phyloP scores from a whole-genome alignment of 2,888 invertebrate genomes.

The Stenolophus ochropezus region DNA sequence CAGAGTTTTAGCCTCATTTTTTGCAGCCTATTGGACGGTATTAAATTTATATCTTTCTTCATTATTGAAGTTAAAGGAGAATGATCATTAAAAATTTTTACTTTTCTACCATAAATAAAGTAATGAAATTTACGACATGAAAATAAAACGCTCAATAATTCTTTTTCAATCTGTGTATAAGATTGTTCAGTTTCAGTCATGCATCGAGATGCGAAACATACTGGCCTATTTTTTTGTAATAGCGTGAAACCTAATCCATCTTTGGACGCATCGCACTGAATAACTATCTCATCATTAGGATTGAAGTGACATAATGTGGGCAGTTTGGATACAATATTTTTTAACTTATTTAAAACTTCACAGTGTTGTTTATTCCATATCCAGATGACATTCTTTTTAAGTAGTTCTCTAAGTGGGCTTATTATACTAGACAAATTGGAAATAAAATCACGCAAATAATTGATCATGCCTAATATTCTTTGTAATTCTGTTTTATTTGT shows the following conservation, averaged over 20 bases:
- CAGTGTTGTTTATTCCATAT: slow-evolving; percentile 60
- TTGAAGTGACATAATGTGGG: slow-evolving; percentile 60
- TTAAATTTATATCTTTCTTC: slow-evolving; percentile 60
- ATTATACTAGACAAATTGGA: slow-evolving; percentile 55
- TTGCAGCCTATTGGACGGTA: slow-evolving; percentile 61
- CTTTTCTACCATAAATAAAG: slow-evolving; percentile 63
- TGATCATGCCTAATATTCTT: slow-evolving; percentile 57
- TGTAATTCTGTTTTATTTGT: slow-evolving; percentile 48
- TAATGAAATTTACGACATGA: slow-evolving; percentile 63
- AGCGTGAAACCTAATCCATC: slow-evolving; percentile 62
- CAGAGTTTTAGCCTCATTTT: slow-evolving; percentile 57
- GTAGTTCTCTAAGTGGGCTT: slow-evolving; percentile 54
- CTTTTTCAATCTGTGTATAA: slow-evolving; percentile 65
- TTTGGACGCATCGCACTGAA: slow-evolving; percentile 61
- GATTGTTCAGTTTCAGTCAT: slow-evolving; percentile 62
- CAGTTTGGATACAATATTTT: slow-evolving; percentile 59
- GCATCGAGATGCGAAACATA: slow-evolving; percentile 63
- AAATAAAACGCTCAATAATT: slow-evolving; percentile 63
- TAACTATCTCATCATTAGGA: slow-evolving; percentile 47
- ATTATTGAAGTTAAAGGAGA: slow-evolving; percentile 53
- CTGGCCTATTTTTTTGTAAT: slow-evolving; percentile 61
- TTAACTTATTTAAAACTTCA: slow-evolving; percentile 54
- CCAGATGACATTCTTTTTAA: slow-evolving; percentile 60
- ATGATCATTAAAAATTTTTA: slow-evolving; percentile 60
- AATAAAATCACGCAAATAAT: slow-evolving; percentile 61